phyloP scores from a whole-genome alignment of 2,888 invertebrate genomes.

The Dynastes hyllus region DNA sequence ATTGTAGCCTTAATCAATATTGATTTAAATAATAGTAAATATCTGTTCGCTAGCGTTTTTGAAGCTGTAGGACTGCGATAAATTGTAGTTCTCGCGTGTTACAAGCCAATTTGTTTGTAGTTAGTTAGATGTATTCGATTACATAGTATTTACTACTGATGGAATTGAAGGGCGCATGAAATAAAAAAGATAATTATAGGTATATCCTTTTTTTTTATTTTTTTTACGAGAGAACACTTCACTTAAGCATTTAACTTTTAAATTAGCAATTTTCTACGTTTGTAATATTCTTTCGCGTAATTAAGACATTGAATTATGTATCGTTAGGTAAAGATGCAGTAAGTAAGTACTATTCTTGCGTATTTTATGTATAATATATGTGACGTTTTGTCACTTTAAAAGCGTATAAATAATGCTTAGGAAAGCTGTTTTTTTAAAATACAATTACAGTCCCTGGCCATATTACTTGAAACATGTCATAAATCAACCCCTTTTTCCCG shows the following conservation, averaged over 20 bases:
- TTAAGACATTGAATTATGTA: background rate
- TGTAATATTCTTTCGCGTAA: background rate
- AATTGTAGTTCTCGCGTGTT: slow-evolving; percentile 11
- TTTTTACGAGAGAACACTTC: background rate
- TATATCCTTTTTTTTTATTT: background rate
- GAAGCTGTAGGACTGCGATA: background rate
- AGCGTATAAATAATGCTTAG: no score
- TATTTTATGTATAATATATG: no score
- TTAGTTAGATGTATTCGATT: background rate
- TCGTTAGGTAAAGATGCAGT: no score
- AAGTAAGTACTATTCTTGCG: no score
- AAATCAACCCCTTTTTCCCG: no score
- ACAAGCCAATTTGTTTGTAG: background rate
- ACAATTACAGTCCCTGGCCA: no score
- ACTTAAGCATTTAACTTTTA: background rate
- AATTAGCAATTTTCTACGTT: background rate
- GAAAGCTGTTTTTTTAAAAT: no score
- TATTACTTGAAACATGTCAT: no score
- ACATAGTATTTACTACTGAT: slow-evolving; percentile 1
- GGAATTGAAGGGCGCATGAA: background rate
- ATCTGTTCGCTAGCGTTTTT: no score
- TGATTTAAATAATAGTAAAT: background rate
- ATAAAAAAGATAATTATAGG: background rate
- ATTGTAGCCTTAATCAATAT: slow-evolving; percentile 6
- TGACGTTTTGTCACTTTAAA: no score